Base-by-base conservation (phyloP, 2,888 invertebrate genomes). In the Stratiomys singularior region DNA sequence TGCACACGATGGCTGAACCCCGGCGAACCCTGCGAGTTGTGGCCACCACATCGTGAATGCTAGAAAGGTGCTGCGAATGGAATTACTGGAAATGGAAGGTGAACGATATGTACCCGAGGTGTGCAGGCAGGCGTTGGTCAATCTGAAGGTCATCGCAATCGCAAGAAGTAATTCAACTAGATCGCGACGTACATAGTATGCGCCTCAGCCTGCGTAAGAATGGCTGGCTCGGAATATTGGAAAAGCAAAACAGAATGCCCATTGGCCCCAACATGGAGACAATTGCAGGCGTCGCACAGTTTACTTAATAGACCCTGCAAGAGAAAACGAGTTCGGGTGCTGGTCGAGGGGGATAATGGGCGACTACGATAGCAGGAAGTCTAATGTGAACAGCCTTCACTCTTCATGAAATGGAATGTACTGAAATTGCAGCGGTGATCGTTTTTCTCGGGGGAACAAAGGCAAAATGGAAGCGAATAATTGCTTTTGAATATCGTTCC, bases 1-100 rank as follows among this genome's bases (percentile, higher is more conserved):
- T 15, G 7, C 52, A n/a, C 52, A 5, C 52, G 15, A 13, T 15
- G 52, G 7, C 15, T 4, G 18, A 18, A 15, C 60, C 60, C 13
- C 23, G 5, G 21, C 37, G 18, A 13, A 52, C 58, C 18, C 18
- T 11, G 25, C 21, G 25, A 60, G 25, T 3, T 11, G 23, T 60
- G 11, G 58, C 58, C 52, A 52, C 3, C 2, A 21, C 21, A 4
- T 23, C 23, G 13, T 18, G 58, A 60, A 21, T 21, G 58, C 58
- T 25, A 23, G 23, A n/a, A 23, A 23, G 13, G 15, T 7, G 46
- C 47, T 27, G 47, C 25, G 46, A 69, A 69, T 69, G 47, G 46
- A 69, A 69, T 69, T 69, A 46, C 46, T 69, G n/a, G 69, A 69
- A 69, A 69, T 69, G 46, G 46, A 69, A 69, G 46, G 69, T 25